Evolutionary conservation across 2,797 vertebrate genomes (phyloP), one percentile per base, ranked within the genome.

Genomic region (Nannoperca obscura): DNA sequence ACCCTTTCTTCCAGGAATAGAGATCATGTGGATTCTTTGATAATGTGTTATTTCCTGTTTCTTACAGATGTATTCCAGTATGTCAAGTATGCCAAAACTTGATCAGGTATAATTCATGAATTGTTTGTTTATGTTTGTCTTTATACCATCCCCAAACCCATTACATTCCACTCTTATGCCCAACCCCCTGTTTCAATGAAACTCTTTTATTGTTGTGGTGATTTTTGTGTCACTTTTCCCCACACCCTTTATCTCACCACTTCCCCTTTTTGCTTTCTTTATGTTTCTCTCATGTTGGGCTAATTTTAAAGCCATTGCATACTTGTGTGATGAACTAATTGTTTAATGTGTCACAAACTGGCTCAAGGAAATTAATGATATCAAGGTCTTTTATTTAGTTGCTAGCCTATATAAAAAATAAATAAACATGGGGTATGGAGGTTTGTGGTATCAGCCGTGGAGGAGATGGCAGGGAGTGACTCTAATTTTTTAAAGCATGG

Each of bases 11-110:
- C 83, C 87, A 88, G 77, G 83, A 89, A 88, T 49, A 79, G 80
- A 36, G 52, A 63, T 8, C 32, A 58, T 63, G 38, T 77, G 54
- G 49, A 84, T 84, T 81, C 63, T 71, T 79, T 83, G 13, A 63
- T 87, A 65, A 88, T 79, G 20, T 77, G 47, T 80, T 22, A 69
- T 86, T 85, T 84, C 87, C 76, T 90, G 85, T 92, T 85, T 94
- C 52, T 93, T 89, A 62, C 91, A 99, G 98, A 90, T 99, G 98
- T 90, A 85, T 89, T 82, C 94, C 96, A 87, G 95, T 96, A 76
- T 99, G 97, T 81, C 97, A 98, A 80, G 93, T 99, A 71, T 99
- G 98, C 89, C 97, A 98, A 84, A 99, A 96, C 92, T 92, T 99
- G 90, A 96, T 99, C 91, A 97, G 98, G 98, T 99, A 96, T 86